These are phyloP conservation scores for Mallotus villosus DNA, from an alignment of 2,797 vertebrate genomes.

Conservation along the genomic window DNA sequence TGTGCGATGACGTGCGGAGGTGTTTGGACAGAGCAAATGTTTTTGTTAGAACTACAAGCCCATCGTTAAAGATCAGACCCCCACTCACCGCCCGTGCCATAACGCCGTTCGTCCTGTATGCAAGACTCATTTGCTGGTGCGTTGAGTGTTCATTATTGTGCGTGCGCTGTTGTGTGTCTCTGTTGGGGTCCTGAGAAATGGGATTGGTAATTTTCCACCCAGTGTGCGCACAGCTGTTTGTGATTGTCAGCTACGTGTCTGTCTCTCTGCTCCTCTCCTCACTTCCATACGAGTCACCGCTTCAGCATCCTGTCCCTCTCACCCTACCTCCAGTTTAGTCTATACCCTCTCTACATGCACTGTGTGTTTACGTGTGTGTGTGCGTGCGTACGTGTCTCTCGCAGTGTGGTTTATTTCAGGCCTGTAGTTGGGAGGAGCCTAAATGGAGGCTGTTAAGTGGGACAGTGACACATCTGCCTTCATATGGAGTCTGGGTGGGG, in stretches of 20 bases:
- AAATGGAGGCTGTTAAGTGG: conserved; percentile 31
- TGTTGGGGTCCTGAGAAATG: conserved; percentile 57
- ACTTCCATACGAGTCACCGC: no score
- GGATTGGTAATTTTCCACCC: conserved; percentile 66
- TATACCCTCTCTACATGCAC: no score
- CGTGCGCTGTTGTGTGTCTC: no score
- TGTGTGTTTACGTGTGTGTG: no score
- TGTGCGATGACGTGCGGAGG: neutral
- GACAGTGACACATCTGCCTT: conserved; percentile 4
- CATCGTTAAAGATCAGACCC: neutral
- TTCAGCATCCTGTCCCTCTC: neutral
- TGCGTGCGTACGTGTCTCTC: neutral
- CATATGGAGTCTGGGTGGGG: neutral
- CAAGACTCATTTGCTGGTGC: neutral
- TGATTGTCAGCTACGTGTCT: conserved; percentile 28
- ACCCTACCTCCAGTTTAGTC: neutral
- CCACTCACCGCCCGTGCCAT: neutral
- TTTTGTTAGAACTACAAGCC: neutral
- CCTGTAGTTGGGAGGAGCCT: conserved; percentile 26
- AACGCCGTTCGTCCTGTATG: neutral
- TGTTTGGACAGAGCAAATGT: conserved; percentile 8
- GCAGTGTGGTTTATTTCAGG: conserved; percentile 16
- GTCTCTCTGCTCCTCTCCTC: conserved; percentile 11
- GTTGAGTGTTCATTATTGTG: no score
- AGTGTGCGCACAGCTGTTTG: conserved; percentile 59